Evolutionary conservation across 2,888 invertebrate species (phyloP), one percentile per base, ranked within the genome.

Genomic region (Himalopsyche kuldschensis): DNA sequence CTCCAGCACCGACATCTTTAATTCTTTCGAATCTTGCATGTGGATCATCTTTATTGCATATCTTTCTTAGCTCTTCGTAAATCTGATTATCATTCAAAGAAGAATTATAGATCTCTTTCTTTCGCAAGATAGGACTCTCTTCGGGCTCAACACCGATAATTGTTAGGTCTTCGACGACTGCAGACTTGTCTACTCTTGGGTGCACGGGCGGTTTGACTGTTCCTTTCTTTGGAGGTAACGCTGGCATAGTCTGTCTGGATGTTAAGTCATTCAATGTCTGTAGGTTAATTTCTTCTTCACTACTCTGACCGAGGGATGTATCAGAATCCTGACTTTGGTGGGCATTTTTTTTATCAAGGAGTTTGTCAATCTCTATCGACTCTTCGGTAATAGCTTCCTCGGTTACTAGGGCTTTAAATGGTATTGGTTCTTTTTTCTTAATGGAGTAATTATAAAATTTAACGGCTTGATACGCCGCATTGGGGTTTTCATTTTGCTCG

Each of bases 401-500:
- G 0, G 96, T 96, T n/a, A 96, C 93, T 86, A 96, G 94, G 0
- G 95, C 95, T 88, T 97, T 97, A 88, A 96, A 96, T 4, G 93
- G 93, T 76, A 93, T 93, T 76, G 93, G 93, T 78, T 94, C 94
- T 87, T 96, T 95, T 87, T 96, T 96, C 88, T 96, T 96, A 87
- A 96, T 95, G 11, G 96, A 95, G 90, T 96, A 96, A 89, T 97
- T 96, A 89, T 97, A 97, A 89, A 95, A 97, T 88, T 97, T 97
- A 80, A 98, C 94, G 32, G 98, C 98, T 88, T 97, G 96, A 82
- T 97, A 94, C 1, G 97, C 97, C 48, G 97, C 97, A 88, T 95
- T 94, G 3, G 98, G 98, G 90, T 98, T 97, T 88, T 97, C 94
- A 89, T 95, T 94, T 90, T 97, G 97, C 89, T 98, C 98, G 63